These are phyloP conservation scores for Sorex maritimensis DNA, from an alignment of 2,797 vertebrate genomes.

Conservation along the genomic window DNA sequence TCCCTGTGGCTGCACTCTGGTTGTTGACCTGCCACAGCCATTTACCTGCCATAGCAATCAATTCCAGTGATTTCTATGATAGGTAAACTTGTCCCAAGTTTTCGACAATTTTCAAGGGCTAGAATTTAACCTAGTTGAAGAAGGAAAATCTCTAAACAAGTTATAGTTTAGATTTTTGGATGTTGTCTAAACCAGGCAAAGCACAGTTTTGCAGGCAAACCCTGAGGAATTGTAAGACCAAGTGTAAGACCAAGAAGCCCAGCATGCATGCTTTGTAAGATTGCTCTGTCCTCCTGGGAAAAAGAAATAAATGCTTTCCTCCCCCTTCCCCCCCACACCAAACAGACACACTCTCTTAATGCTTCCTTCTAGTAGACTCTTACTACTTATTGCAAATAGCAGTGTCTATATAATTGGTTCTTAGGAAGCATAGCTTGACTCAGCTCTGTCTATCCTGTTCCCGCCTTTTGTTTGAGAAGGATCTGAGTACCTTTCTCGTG, in stretches of 20 bases:
- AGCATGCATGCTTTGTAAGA: accelerated
- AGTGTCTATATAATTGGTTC: neutral
- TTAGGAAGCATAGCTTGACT: neutral
- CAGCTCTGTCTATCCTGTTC: no score
- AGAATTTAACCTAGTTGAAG: neutral
- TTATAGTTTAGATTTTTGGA: no score
- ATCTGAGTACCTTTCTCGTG: no score
- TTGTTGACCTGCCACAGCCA: no score
- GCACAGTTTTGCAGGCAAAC: neutral
- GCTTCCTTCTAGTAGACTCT: neutral
- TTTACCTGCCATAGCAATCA: no score
- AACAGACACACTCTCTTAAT: neutral
- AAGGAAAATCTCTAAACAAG: neutral
- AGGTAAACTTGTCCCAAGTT: neutral
- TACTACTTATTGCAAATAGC: neutral
- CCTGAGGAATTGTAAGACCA: neutral
- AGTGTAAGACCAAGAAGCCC: neutral
- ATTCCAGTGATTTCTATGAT: accelerated
- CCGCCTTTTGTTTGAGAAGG: neutral
- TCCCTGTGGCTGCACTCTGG: neutral
- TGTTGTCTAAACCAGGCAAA: neutral
- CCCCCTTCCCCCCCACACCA: no score
- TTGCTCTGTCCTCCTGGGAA: neutral
- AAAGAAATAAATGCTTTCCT: neutral
- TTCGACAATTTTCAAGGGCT: neutral